These are phyloP conservation scores for Perccottus glenii DNA, from an alignment of 2,113 vertebrate species.

Conservation along the genomic window DNA sequence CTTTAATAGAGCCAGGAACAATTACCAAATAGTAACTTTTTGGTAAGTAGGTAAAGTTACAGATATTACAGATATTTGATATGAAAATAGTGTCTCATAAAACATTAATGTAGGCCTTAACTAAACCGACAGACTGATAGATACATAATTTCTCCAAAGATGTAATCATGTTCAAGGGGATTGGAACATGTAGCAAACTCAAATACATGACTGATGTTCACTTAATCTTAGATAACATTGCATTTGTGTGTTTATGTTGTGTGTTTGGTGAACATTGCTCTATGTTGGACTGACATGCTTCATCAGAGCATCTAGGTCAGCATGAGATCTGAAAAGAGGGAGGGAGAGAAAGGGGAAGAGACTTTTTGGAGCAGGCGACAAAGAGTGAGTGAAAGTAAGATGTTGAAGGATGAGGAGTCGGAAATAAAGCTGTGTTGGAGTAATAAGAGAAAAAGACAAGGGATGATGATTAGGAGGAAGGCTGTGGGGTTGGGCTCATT, in stretches of 20 bases:
- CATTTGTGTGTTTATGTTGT: constrained; percentile 18
- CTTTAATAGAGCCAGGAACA: neutral
- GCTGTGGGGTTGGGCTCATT: constrained; percentile 33
- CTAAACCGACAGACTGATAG: neutral
- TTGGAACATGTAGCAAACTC: constrained; percentile 57
- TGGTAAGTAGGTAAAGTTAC: no score
- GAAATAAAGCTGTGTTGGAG: constrained; percentile 32
- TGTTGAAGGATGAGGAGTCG: constrained; percentile 34
- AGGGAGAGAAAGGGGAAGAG: neutral
- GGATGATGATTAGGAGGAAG: constrained; percentile 49
- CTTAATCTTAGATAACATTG: constrained; percentile 59
- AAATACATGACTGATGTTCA: constrained; percentile 44
- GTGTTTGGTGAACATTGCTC: constrained; percentile 61
- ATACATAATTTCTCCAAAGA: constrained; percentile 37
- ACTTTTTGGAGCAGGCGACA: constrained; percentile 39
- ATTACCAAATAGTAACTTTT: neutral
- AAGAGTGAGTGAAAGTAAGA: constrained; percentile 32
- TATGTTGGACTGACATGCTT: constrained; percentile 63
- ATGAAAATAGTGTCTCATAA: no score
- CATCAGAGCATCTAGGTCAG: constrained; percentile 75
- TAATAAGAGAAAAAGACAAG: constrained; percentile 44
- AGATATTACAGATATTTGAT: no score
- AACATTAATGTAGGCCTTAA: no score
- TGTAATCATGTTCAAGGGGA: constrained; percentile 50
- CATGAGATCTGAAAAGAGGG: constrained; percentile 37